Evolutionary conservation across 2,113 vertebrate genomes (phyloP).

Genomic region (Burhinus oedicnemus): DNA sequence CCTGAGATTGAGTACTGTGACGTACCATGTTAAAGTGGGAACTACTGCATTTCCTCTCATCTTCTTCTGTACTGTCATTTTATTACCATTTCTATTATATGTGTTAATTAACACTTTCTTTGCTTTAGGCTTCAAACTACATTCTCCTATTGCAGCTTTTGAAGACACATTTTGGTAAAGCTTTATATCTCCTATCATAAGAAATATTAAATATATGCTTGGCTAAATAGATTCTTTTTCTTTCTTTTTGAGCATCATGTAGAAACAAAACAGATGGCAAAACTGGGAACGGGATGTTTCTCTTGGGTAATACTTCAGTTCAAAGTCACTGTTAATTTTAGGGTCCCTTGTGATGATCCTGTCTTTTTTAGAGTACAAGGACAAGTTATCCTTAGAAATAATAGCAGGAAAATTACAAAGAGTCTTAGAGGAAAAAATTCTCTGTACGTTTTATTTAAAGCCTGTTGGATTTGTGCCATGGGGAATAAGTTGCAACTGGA

Average conservation of each 20-base stretch:
- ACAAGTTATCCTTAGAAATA: slow-evolving; percentile 43
- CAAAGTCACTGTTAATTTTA: slow-evolving; percentile 10
- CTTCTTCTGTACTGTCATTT: not conserved
- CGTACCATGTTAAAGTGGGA: not conserved
- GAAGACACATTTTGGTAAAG: not conserved
- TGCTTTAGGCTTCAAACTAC: not conserved
- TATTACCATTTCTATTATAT: not conserved
- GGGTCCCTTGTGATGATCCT: slow-evolving; percentile 6
- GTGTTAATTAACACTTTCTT: slow-evolving; percentile 10
- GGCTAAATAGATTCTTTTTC: not conserved
- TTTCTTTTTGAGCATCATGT: not conserved
- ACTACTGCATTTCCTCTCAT: not conserved
- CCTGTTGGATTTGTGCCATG: not conserved
- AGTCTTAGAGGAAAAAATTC: not conserved
- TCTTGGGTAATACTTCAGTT: not conserved
- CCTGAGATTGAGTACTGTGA: not conserved
- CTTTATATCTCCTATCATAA: not conserved
- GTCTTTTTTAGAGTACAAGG: slow-evolving; percentile 26
- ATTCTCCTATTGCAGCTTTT: not conserved
- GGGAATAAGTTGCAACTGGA: not conserved
- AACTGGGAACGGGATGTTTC: slow-evolving; percentile 22
- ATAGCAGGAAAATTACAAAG: slow-evolving; percentile 1
- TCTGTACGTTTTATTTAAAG: not conserved
- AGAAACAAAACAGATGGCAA: slow-evolving; percentile 48
- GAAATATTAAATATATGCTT: not conserved